Evolutionary conservation across 30 jellyfish, hydroid and myxozoan species (phyloP).

Genomic region (Rhopilema esculentum): DNA sequence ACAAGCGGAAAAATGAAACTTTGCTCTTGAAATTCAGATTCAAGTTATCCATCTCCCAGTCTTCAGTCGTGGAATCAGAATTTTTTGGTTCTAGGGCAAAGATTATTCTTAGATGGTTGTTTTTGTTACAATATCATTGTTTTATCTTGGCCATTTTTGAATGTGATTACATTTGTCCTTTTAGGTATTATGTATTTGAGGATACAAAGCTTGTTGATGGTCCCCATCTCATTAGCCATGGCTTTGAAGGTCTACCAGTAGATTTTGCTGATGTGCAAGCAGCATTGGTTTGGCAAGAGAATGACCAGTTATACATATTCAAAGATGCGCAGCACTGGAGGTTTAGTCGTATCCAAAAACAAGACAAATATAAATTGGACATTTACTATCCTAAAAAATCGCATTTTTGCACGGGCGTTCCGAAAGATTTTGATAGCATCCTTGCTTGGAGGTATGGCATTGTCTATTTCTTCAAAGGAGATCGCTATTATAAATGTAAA

Average conservation of each 20-base stretch:
- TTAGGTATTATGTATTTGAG: slow-evolving; percentile 74
- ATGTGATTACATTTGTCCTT: background rate
- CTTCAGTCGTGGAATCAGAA: no score
- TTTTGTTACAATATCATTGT: no score
- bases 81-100: no score
- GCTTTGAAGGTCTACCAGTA: slow-evolving; percentile 80
- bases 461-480: slow-evolving; percentile 88
- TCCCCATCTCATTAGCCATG: slow-evolving; percentile 69
- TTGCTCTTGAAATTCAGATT: no score
- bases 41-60: no score
- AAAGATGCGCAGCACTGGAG: slow-evolving; percentile 74
- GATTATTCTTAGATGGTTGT: no score
- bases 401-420: slow-evolving; percentile 84
- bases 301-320: slow-evolving; percentile 72
- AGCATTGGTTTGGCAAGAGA: slow-evolving; percentile 80
- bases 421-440: slow-evolving; percentile 77
- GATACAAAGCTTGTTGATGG: slow-evolving; percentile 46
- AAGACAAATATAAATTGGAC: slow-evolving; percentile 50
- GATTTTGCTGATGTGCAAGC: slow-evolving; percentile 69
- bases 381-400: slow-evolving; percentile 68
- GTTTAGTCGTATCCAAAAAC: slow-evolving; percentile 45
- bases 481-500: slow-evolving; percentile 63
- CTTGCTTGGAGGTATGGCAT: slow-evolving; percentile 89
- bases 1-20: no score
- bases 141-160: no score